Base-by-base conservation (phyloP, 2,888 invertebrate species). In the Pogonocherus hispidulus region DNA sequence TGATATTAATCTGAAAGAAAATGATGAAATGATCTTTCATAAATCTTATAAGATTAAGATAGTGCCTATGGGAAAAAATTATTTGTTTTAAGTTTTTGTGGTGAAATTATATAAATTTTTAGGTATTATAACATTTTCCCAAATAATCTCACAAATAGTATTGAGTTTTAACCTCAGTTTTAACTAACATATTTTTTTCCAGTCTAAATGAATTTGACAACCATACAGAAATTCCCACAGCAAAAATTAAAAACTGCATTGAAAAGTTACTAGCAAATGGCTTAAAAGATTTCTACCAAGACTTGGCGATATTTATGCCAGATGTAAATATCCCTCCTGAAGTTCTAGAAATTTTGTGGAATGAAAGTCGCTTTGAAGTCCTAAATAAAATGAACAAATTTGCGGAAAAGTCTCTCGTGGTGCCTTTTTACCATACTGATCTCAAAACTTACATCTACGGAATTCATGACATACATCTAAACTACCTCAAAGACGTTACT, bases 391-490 rank as follows among this genome's bases (percentile, higher is more conserved):
- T 93, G 90, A 86, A 88, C 47, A 87, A 89, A 67, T 86, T 93
- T 8, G 87, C 89, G 41, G 89, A 89, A 70, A 93, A 92, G 80
- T 92, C 92, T 0, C 85, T 94, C 0, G 89, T 91, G 0, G 89
- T 89, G 1, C 89, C 89, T 73, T 88, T 87, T 60, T 92, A 90
- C 81, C 91, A 91, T 70, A 83, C 86, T 1, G 88, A 89, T 60
- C 86, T 88, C 57, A 86, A 87, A 51, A 89, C 87, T 68, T 91
- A 91, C 74, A 87, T 91, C 22, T 94, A 93, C 78, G 92, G 92
- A 70, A 88, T 93, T 51, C 93, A 93, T 79, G 91, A 92, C 79
- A 84, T 93, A 0, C 87, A 92, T 9, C 86, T 92, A 81, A 87
- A 88, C 63, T 92, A 91, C 78, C 83, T 93, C 76, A 87, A 86